phyloP scores from a whole-genome alignment of 2,888 invertebrate genomes.

The Sylvicola cinctus region DNA sequence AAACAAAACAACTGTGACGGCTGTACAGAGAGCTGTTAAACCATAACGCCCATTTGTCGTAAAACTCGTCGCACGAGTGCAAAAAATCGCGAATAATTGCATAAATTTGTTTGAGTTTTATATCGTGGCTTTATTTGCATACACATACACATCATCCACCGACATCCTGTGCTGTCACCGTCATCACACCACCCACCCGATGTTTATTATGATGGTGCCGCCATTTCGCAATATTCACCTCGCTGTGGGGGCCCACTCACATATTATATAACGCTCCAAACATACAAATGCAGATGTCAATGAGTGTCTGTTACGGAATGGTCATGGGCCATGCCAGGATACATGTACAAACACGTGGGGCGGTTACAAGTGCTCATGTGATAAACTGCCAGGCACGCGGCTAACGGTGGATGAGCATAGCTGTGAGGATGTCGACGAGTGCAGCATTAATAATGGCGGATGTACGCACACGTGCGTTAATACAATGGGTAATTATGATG shows the following conservation, averaged over 20 bases:
- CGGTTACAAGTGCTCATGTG: constrained; percentile 32
- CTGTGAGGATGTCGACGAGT: constrained; percentile 16
- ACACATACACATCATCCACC: too few relatives aligned
- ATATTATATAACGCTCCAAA: neutral
- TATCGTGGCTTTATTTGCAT: too few relatives aligned
- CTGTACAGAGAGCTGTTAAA: too few relatives aligned
- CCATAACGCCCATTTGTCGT: too few relatives aligned
- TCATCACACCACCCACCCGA: neutral
- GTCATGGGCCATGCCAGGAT: constrained; percentile 37
- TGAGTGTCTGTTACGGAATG: constrained; percentile 35
- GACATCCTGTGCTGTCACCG: too few relatives aligned
- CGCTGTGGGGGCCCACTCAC: neutral
- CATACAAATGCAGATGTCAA: constrained; percentile 31
- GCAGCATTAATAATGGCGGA: constrained; percentile 9
- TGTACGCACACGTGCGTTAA: constrained; percentile 11
- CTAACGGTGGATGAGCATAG: constrained; percentile 31
- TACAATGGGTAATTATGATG: constrained; percentile 10
- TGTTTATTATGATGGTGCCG: neutral
- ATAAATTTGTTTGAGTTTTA: too few relatives aligned
- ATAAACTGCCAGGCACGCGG: constrained; percentile 29
- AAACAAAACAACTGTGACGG: too few relatives aligned
- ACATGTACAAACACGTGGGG: constrained; percentile 33
- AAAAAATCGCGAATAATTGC: too few relatives aligned
- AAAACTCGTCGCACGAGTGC: too few relatives aligned
- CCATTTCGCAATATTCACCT: neutral